phyloP scores from a whole-genome alignment of 1,140 invertebrate species.

The Eupristina koningsbergeri region DNA sequence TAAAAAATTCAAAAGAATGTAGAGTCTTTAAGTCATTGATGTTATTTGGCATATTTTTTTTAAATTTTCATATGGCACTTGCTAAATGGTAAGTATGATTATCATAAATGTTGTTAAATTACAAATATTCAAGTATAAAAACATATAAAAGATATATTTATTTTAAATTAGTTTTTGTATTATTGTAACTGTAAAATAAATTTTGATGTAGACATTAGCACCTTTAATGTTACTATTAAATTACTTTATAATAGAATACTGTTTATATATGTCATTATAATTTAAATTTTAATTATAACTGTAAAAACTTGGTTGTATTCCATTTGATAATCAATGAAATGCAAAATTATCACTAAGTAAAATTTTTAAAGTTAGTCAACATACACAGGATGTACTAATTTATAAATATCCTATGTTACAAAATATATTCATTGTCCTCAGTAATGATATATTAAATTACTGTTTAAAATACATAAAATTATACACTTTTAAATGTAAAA shows the following conservation, averaged over 20 bases:
- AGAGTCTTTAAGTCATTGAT: neutral
- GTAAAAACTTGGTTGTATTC: neutral
- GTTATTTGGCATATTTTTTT: conserved; percentile 24
- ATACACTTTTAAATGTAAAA: too few relatives aligned
- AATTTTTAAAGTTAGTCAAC: neutral
- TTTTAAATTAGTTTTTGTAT: conserved; percentile 50
- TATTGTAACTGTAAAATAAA: conserved; percentile 50
- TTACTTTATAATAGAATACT: neutral
- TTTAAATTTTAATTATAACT: neutral
- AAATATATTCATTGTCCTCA: too few relatives aligned
- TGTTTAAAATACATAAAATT: too few relatives aligned
- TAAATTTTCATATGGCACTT: conserved; percentile 43
- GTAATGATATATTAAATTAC: too few relatives aligned
- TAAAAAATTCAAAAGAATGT: conserved; percentile 24
- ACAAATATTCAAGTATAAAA: conserved; percentile 47
- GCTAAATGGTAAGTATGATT: conserved; percentile 37
- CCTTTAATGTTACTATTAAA: conserved; percentile 29
- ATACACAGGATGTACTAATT: neutral
- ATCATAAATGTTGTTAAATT: conserved; percentile 20
- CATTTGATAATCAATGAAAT: neutral
- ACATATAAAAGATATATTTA: conserved; percentile 47
- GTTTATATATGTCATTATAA: neutral
- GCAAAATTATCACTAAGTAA: neutral
- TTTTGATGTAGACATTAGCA: conserved; percentile 26
- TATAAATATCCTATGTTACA: too few relatives aligned